A percentile compares a stretch with the other conserved stretches of the same genome.
phyloP scores from a whole-genome alignment of 2,888 invertebrate genomes.

The Oxystoma pomonae region DNA sequence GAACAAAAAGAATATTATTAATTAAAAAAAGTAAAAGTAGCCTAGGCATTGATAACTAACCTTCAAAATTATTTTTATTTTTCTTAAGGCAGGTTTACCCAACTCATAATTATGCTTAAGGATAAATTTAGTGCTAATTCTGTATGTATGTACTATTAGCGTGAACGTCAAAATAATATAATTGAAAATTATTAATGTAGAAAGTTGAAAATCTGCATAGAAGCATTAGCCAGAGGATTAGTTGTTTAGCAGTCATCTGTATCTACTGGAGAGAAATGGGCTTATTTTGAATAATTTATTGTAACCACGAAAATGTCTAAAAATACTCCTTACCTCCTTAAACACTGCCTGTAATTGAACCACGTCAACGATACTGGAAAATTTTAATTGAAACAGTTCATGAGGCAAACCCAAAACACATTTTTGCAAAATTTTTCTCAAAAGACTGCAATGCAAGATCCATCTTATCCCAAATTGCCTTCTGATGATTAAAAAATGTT shows the following conservation, averaged over 20 bases:
- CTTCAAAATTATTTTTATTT: too few relatives aligned
- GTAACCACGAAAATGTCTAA: not conserved
- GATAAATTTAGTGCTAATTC: too few relatives aligned
- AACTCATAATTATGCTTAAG: too few relatives aligned
- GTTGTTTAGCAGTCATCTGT: too few relatives aligned
- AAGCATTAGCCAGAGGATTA: not conserved
- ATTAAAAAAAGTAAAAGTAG: too few relatives aligned
- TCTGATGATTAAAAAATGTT: slow-evolving; percentile 54
- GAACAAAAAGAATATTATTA: too few relatives aligned
- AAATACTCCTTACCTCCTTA: slow-evolving; percentile 27
- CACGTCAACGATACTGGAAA: slow-evolving; percentile 26
- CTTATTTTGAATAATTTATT: not conserved
- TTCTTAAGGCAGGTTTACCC: too few relatives aligned
- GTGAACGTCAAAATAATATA: too few relatives aligned
- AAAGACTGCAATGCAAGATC: slow-evolving; percentile 58
- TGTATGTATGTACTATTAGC: too few relatives aligned
- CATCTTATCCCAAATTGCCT: slow-evolving; percentile 55
- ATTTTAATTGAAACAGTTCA: slow-evolving; percentile 50
- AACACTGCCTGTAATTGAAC: slow-evolving; percentile 28
- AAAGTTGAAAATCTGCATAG: too few relatives aligned
- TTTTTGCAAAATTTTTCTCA: slow-evolving; percentile 55
- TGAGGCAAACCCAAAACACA: slow-evolving; percentile 52
- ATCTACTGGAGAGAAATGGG: not conserved
- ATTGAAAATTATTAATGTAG: too few relatives aligned
- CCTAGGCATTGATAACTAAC: too few relatives aligned